phyloP scores from a whole-genome alignment of 2,113 vertebrate genomes.

The Indicator maculatus region DNA sequence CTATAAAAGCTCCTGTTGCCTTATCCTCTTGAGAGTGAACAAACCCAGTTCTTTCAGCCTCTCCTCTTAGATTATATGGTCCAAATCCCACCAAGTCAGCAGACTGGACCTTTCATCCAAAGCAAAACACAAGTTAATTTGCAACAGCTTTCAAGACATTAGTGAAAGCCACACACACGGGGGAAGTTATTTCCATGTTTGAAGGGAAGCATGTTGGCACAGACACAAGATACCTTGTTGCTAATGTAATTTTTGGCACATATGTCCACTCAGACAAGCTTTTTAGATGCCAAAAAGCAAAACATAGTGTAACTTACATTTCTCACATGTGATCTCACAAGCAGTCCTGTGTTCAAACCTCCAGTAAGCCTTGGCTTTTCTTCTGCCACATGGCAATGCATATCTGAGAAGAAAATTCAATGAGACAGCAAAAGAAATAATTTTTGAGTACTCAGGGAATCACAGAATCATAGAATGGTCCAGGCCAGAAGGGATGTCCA shows the following conservation, averaged over 20 bases:
- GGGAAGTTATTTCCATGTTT: conserved; percentile 20
- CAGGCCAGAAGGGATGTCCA: too few relatives aligned
- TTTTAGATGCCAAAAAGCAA: conserved; percentile 8
- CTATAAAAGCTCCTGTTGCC: not conserved
- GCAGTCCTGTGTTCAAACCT: not conserved
- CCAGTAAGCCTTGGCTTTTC: not conserved
- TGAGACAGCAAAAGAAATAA: not conserved
- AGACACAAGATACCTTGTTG: conserved; percentile 27
- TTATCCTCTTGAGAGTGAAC: not conserved
- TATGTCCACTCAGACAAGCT: not conserved
- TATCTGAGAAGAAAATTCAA: not conserved
- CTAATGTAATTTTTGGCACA: conserved; percentile 59
- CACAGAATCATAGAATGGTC: too few relatives aligned
- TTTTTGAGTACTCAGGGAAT: not conserved
- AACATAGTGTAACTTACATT: not conserved
- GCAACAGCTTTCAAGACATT: not conserved
- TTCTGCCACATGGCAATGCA: not conserved
- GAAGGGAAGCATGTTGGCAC: conserved; percentile 27
- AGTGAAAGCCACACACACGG: not conserved
- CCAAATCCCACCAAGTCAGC: conserved; percentile 16
- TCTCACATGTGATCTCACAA: conserved; percentile 22
- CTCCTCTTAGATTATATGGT: not conserved
- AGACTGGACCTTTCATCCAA: not conserved
- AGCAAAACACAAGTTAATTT: conserved; percentile 1
- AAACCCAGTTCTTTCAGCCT: not conserved